Conservation (phyloP, 1,140 invertebrate species). For the Prorops nasuta region DNA sequence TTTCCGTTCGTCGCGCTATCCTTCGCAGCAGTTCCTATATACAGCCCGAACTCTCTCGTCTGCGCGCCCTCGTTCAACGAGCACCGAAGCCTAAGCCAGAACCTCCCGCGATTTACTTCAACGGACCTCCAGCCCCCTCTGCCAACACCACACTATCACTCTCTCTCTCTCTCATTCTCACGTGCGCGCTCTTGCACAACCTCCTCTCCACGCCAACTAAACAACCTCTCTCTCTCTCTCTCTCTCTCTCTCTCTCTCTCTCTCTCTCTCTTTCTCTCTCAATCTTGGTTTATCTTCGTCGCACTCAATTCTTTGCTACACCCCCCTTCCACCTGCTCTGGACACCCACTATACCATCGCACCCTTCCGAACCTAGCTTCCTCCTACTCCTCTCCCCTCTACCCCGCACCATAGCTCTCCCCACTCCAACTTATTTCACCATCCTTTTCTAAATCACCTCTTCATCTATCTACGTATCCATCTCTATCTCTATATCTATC, state of each 20-base stretch:
- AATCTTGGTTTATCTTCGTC: no score
- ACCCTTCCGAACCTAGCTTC: constrained; percentile 14
- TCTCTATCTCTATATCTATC: no score
- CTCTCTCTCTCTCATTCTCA: constrained; percentile 15
- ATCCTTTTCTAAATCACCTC: background rate
- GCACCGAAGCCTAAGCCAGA: constrained; percentile 17
- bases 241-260: constrained; percentile 17
- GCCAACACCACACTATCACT: constrained; percentile 13
- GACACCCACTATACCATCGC: constrained; percentile 23
- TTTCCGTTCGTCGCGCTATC: constrained; percentile 34
- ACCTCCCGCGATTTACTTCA: constrained; percentile 2
- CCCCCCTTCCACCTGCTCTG: constrained; percentile 16
- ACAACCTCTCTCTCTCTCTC: constrained; percentile 12
- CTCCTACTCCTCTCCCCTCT: constrained; percentile 16
- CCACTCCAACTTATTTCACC: constrained; percentile 1
- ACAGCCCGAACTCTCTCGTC: constrained; percentile 11
- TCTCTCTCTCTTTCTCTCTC: constrained; percentile 22
- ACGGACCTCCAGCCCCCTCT: constrained; percentile 23
- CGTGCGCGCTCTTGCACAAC: constrained; percentile 23
- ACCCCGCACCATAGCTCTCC: constrained; percentile 5
- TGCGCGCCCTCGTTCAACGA: constrained; percentile 45
- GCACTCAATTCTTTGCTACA: no score
- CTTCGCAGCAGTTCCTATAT: constrained; percentile 9
- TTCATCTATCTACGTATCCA: no score
- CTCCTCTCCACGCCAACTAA: constrained; percentile 28